Base-by-base conservation (phyloP, 2,888 invertebrate genomes). In the Harmothoe impar region DNA sequence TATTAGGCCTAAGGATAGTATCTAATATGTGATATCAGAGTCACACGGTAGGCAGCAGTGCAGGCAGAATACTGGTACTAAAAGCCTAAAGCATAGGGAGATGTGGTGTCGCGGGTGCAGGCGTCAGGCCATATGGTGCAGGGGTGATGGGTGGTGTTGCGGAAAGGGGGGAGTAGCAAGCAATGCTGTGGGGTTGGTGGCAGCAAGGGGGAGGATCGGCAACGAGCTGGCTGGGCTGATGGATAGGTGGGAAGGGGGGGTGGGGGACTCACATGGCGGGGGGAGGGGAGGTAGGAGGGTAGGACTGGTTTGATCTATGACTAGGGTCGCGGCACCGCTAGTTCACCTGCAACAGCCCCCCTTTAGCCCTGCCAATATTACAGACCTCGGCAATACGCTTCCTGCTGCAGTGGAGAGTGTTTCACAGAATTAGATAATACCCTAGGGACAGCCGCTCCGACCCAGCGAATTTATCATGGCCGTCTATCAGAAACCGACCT, bases 121-220 rank as follows among this genome's bases (percentile, higher is more conserved):
- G 43, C 43, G 43, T 43, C 5, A 43, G 5, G 43, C 5, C 43
- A 43, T 43, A 43, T 43, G 43, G 5, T 43, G 43, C 43, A 43
- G 5, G 5, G 10, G 62, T 62, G 62, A 62, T 62, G 62, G 62
- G 62, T 62, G 62, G 62, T 20, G 62, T 15, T 62, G 62, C 3
- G 23, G 62, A 20, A n/a, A 15, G 62, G 62, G 54, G 54, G 54
- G 54, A 52, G 54, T 17, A 15, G 54, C 54, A 52, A 52, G 12
- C 54, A 52, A 10, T n/a, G n/a, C n/a, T n/a, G n/a, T 10, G 54
- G 54, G 62, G 23, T n/a, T 15, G 23, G 62, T 62, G 62, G 62
- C 90, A 78, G 90, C 93, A 93, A 81, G 93, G 92, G 43, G 91
- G 54, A 77, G 91, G 81, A 25, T 93, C 20, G n/a, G 5, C n/a